Percentiles rank a stretch among this genome's conserved stretches.
Evolutionary conservation across 2,888 invertebrate species (phyloP).

Genomic region (Platycnemis pennipes): DNA sequence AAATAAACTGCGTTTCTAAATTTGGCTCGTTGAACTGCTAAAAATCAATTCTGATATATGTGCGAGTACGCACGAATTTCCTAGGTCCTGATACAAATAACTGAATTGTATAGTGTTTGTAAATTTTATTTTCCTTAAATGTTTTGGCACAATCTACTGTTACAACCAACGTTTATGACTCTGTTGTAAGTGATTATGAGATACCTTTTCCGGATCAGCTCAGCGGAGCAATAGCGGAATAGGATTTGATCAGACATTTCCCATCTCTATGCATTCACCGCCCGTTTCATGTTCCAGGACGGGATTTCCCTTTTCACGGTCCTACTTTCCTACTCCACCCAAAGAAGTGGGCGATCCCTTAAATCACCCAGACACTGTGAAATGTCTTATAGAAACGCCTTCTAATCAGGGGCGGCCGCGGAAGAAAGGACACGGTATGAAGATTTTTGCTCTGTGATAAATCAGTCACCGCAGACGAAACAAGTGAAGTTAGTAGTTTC

Average conservation of each 20-base stretch:
- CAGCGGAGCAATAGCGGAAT: background rate
- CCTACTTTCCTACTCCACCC: conserved; percentile 23
- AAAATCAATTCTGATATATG: no score
- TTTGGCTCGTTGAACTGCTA: no score
- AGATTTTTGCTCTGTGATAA: background rate
- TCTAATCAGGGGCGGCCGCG: background rate
- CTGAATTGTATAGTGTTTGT: no score
- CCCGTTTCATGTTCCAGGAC: background rate
- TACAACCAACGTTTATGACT: no score
- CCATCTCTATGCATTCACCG: background rate
- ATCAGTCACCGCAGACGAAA: background rate
- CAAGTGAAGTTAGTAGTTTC: background rate
- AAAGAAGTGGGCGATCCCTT: background rate
- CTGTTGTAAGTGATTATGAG: no score
- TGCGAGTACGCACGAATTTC: no score
- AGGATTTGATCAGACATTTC: background rate
- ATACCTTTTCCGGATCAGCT: no score
- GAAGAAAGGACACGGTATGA: background rate
- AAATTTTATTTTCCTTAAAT: no score
- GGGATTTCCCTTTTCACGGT: background rate
- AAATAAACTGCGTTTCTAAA: no score
- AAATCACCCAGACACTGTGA: background rate
- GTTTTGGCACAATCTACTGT: no score
- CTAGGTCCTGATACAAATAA: no score
- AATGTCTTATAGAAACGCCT: background rate